Evolutionary conservation across 2,888 invertebrate genomes (phyloP), one percentile per base, ranked within the genome.

Genomic region (Pomacea canaliculata): DNA sequence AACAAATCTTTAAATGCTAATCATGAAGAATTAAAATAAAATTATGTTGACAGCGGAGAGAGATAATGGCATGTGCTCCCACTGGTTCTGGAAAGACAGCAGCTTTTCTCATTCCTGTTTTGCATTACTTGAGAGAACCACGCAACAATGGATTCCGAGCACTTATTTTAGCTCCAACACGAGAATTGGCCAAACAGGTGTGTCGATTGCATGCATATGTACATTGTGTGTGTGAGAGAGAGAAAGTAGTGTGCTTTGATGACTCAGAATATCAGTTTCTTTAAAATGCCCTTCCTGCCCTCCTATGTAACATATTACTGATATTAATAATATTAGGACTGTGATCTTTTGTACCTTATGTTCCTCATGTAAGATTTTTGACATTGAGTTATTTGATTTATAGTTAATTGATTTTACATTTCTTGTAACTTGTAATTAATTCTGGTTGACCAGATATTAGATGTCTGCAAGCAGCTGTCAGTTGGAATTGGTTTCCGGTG

Each of bases 71-170:
- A 0, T 97, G 97, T 90, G 99, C 99, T 0, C 98, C 98, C 0
- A 99, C 99, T 0, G 99, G 99, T 1, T 98, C 97, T 0, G 99
- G 99, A 13, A 99, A 99, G 92, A 99, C 99, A 0, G 95, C 96
- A 1, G 97, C 98, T 0, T 99, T 98, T 91, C 92, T 98, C 0
- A 90, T 98, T 7, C 99, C 99, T 0, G 92, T 99, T 16, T 93
- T 99, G 59, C 94, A 96, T 85, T 92, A 93, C 0, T 92, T 98
- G 65, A 93, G 93, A 81, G 83, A 93, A 65, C 95, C 95, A 0
- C 92, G 92, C 83, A 94, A 94, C 71, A 93, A 93, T 46, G 97
- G 97, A 23, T 85, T 90, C 71, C 92, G 98, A 80, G 97, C 97
- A 13, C 92, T 99, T 3, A 93, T 99, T 69, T 92, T 99, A 18